A percentile compares a stretch with the other conserved stretches of the same genome.
Evolutionary conservation across 2,888 invertebrate species (phyloP).

Genomic region (Drosophila testacea): DNA sequence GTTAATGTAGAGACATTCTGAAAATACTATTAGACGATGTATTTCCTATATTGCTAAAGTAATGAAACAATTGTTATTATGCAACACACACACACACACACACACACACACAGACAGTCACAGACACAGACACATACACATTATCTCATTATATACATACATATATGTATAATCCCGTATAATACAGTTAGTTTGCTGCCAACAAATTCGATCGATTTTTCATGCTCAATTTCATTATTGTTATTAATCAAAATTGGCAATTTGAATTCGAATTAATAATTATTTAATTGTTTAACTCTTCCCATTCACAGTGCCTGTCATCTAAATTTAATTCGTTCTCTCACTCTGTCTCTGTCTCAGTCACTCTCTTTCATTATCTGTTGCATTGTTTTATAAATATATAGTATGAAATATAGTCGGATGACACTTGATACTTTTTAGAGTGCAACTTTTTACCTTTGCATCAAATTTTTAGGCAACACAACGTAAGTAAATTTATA

Average conservation of each 20-base stretch:
- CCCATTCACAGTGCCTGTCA: constrained; percentile 56
- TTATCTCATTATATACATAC: constrained; percentile 7
- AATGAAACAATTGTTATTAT: constrained; percentile 60
- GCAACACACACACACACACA: constrained; percentile 18
- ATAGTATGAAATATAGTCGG: constrained; percentile 22
- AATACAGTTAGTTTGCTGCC: constrained; percentile 13
- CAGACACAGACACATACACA: constrained; percentile 3
- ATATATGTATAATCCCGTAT: constrained; percentile 3
- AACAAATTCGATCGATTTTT: constrained; percentile 6
- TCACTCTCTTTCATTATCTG: neutral
- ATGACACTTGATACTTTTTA: constrained; percentile 55
- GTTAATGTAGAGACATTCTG: constrained; percentile 16
- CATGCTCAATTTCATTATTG: constrained; percentile 8
- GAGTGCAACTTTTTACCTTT: constrained; percentile 73
- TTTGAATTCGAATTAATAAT: neutral
- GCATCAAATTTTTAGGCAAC: constrained; percentile 68
- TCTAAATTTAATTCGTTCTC: constrained; percentile 16
- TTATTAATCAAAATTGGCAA: constrained; percentile 11
- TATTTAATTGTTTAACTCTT: constrained; percentile 5
- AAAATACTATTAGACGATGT: constrained; percentile 15
- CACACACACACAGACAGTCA: neutral
- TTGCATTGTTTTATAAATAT: constrained; percentile 15
- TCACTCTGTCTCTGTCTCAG: constrained; percentile 5
- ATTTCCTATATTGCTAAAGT: constrained; percentile 42
- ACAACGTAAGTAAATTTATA: constrained; percentile 54